Evolutionary conservation across 2,888 invertebrate species (phyloP), one percentile per base, ranked within the genome.

Genomic region (Dyspetes luteomarginatus): DNA sequence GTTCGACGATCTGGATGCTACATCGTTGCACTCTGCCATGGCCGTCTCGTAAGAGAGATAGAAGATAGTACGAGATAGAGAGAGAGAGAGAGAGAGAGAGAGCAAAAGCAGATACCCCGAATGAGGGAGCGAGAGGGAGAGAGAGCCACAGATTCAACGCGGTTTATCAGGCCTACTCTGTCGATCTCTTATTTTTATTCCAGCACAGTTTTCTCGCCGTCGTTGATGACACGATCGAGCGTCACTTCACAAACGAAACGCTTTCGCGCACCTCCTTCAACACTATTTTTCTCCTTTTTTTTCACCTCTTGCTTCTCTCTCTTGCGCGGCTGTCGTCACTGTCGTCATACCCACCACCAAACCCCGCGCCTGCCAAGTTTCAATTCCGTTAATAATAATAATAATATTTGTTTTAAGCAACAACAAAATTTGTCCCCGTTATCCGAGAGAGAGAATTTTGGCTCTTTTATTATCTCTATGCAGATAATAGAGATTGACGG

Each of bases 401-500:
- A 58, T 71, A 65, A 65, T 9, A 24, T 55, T 56, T 67, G 12
- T 67, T 9, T 60, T 17, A 67, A 24, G n/a, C 28, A 58, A 71
- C 9, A 30, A 12, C 26, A 41, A 58, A 19, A 58, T n/a, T 17
- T 30, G 45, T 62, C 52, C 26, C 56, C 19, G 65, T 41, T n/a
- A 41, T 41, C 15, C 64, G 67, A 22, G 24, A 30, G 28, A 12
- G 17, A 36, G 26, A 30, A 24, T 58, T 24, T 52, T 36, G 17
- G 30, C 48, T 52, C 41, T 67, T 26, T 19, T 64, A 17, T n/a
- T n/a, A n/a, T n/a, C n/a, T n/a, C n/a, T 52, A 9, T 36, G 36
- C 72, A 76, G 72, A 83, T 75, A 78, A 83, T n/a, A n/a, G n/a
- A n/a, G n/a, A 85, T 84, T 77, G 85, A 83, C 83, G 81, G 82